Evolutionary conservation across 1,140 invertebrate species (phyloP), one percentile per base, ranked within the genome.

Genomic region (Drosophila cardini): DNA sequence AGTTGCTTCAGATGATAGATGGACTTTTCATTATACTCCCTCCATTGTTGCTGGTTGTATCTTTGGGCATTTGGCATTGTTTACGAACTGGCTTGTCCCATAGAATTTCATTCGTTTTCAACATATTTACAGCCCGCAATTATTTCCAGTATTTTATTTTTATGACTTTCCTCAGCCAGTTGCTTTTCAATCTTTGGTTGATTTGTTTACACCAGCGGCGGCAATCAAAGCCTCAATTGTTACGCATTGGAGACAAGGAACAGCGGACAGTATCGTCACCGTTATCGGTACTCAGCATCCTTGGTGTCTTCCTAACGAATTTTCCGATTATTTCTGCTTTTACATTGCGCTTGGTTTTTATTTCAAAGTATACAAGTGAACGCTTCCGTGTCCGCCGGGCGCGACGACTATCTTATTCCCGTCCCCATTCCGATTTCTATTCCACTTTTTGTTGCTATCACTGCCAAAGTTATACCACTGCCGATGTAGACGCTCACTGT

Each of bases 61-160:
- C 11, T 40, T 40, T 40, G 38, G n/a, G 38, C 38, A 13, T 40
- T 40, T 10, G 38, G n/a, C 38, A 40, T 40, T 40, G 38, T 40
- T 40, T 40, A 40, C 38, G 38, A 40, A n/a, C 38, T 5, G 11
- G 2, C 5, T 40, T 40, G 38, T 40, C 38, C 4, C 4, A 2
- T 10, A 50, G 55, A 50, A 21, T 60, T 50, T 18, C 50, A 45
- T 74, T 69, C 46, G 61, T 40, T 60, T 55, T 8, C 45, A 76
- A 70, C 64, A 65, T 86, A 70, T 81, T 86, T 75, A 78, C 58
- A 80, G 50, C 6, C 6, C 82, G 78, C 82, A 85, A 86, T 85
- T 85, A 86, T 78, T 85, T 85, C 67, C 82, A 85, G 82, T 70
- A 85, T 78, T 85, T 85, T 81, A 76, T 64, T 81, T 81, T 86